A percentile compares a stretch with the other conserved stretches of the same genome.
These are phyloP conservation scores for Galendromus occidentalis DNA, from an alignment of 1,140 invertebrate species.

Conservation along the genomic window DNA sequence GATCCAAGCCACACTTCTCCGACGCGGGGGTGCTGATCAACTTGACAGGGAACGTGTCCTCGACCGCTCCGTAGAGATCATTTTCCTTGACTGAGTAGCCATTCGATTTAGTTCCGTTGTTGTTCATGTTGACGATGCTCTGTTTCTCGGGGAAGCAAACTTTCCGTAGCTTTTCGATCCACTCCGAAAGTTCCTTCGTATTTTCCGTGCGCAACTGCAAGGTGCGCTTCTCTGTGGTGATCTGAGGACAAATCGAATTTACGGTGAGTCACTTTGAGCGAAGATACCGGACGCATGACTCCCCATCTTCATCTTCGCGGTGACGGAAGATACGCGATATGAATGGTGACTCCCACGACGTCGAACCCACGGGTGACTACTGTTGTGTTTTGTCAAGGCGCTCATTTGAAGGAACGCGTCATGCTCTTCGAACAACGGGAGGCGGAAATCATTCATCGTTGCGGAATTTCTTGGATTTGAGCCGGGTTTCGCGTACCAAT, in stretches of 20 bases:
- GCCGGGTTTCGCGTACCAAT: too few species aligned
- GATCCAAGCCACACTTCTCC: conserved; percentile 3
- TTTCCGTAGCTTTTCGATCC: background rate
- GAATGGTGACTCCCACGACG: too few species aligned
- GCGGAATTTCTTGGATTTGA: too few species aligned
- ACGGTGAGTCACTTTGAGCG: too few species aligned
- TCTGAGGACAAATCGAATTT: background rate
- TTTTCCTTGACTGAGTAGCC: background rate
- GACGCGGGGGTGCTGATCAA: background rate
- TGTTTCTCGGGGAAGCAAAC: background rate
- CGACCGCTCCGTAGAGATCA: conserved; percentile 6
- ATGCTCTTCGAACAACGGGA: too few species aligned
- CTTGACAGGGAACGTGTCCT: background rate
- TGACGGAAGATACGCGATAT: too few species aligned
- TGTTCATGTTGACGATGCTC: background rate
- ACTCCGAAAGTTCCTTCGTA: background rate
- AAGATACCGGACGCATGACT: too few species aligned
- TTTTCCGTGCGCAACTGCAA: background rate
- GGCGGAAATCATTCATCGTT: too few species aligned
- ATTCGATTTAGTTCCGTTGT: background rate
- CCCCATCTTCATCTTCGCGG: too few species aligned
- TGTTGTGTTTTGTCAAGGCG: too few species aligned
- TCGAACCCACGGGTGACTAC: too few species aligned
- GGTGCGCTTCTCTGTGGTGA: background rate
- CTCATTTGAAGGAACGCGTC: too few species aligned